Evolutionary conservation across 2,888 invertebrate species (phyloP).

Genomic region (Eupithecia dodoneata): DNA sequence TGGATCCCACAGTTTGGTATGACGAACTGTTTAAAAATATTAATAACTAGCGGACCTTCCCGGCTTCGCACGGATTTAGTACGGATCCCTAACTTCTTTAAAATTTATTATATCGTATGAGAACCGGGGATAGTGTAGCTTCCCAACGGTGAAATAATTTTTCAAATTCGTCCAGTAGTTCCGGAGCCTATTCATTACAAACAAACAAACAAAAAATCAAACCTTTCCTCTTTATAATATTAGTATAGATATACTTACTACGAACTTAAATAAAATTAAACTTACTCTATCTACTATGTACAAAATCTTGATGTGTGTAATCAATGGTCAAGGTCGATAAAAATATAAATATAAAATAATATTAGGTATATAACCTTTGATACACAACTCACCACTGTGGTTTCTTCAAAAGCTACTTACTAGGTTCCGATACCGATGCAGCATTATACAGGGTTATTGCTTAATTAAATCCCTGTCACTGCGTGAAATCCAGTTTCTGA

Average conservation of each 20-base stretch:
- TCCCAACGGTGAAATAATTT: too few relatives aligned
- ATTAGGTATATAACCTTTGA: not conserved
- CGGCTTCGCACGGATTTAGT: too few relatives aligned
- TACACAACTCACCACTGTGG: not conserved
- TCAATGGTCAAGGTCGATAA: not conserved
- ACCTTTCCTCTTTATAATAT: too few relatives aligned
- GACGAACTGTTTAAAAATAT: not conserved
- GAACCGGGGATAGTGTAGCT: too few relatives aligned
- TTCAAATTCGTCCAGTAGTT: too few relatives aligned
- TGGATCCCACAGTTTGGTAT: not conserved
- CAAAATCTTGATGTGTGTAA: conserved; percentile 15
- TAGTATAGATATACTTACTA: not conserved
- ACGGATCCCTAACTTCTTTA: too few relatives aligned
- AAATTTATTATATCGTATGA: too few relatives aligned
- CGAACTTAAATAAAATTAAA: not conserved
- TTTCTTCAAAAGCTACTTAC: not conserved
- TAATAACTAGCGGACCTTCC: not conserved
- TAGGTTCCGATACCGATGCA: not conserved
- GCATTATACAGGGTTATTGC: not conserved
- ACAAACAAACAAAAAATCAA: too few relatives aligned
- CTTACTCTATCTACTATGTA: conserved; percentile 1
- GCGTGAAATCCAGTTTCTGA: too few relatives aligned
- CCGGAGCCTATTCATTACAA: too few relatives aligned
- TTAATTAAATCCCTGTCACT: not conserved
- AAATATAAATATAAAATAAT: too few relatives aligned